Conservation (phyloP, 2,113 vertebrate genomes). For the Gadus macrocephalus region DNA sequence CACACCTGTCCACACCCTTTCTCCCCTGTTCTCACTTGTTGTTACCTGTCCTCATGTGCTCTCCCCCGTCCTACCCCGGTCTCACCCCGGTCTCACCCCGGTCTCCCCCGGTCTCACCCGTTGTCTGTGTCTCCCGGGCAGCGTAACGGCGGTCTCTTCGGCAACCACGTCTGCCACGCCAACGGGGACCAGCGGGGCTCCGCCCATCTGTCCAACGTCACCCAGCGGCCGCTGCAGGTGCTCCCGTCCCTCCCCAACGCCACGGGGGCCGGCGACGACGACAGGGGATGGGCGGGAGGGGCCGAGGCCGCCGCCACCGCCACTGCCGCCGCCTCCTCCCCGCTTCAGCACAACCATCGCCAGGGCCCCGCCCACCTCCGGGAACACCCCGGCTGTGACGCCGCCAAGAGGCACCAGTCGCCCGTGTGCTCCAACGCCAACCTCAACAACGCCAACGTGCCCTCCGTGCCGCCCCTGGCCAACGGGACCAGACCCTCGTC, state of each 20-base stretch:
- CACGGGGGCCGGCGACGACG: conserved; percentile 62
- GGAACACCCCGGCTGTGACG: conserved; percentile 71
- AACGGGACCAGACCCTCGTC: conserved; percentile 69
- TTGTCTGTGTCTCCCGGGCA: conserved; percentile 53
- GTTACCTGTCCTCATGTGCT: no score
- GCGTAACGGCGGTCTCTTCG: conserved; percentile 92
- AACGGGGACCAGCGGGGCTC: conserved; percentile 79
- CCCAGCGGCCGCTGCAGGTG: conserved; percentile 91
- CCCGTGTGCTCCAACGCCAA: conserved; percentile 91
- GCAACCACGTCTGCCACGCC: conserved; percentile 90
- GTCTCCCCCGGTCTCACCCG: no score
- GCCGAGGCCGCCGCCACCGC: background rate
- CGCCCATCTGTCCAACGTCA: conserved; percentile 85
- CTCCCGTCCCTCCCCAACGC: conserved; percentile 79
- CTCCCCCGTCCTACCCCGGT: no score
- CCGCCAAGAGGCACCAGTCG: conserved; percentile 75
- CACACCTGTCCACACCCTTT: no score
- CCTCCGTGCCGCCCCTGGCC: conserved; percentile 78
- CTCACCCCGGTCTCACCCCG: no score
- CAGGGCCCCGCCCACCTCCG: conserved; percentile 69
- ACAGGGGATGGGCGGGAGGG: conserved; percentile 32
- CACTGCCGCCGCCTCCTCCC: conserved; percentile 55
- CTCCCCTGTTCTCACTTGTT: no score
- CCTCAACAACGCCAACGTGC: conserved; percentile 96
- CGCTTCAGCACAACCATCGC: conserved; percentile 80